A percentile compares a stretch with the other conserved stretches of the same genome.
These are phyloP conservation scores for Andrena cerasifolii DNA, from an alignment of 1,140 invertebrate species.

Conservation along the genomic window DNA sequence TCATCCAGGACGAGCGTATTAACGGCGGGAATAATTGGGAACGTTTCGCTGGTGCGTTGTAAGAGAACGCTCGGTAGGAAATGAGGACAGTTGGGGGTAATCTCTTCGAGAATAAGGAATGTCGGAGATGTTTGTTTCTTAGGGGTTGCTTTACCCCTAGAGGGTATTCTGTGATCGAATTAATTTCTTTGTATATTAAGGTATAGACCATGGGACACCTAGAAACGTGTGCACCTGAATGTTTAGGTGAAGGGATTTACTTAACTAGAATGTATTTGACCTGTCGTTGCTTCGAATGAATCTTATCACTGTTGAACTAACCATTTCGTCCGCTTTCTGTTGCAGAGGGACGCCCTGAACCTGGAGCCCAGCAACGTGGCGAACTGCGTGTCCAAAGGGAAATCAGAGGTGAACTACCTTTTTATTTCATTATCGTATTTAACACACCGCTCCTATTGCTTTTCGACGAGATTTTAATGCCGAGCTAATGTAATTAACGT, in stretches of 20 bases:
- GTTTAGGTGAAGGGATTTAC: too few relatives aligned
- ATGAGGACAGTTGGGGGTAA: too few relatives aligned
- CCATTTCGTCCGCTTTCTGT: conserved; percentile 72
- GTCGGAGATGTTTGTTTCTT: too few relatives aligned
- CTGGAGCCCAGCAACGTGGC: conserved; percentile 89
- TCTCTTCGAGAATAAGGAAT: too few relatives aligned
- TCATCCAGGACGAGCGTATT: neutral
- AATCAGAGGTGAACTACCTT: conserved; percentile 87
- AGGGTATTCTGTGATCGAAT: too few relatives aligned
- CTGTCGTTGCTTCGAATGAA: neutral
- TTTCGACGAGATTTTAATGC: conserved; percentile 48
- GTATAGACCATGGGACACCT: too few relatives aligned
- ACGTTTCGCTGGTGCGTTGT: too few relatives aligned
- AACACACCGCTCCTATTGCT: neutral
- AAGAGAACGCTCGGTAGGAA: neutral
- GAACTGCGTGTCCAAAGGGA: conserved; percentile 92
- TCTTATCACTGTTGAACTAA: neutral
- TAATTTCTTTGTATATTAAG: too few relatives aligned
- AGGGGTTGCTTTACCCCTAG: too few relatives aligned
- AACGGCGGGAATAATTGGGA: neutral
- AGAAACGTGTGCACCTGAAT: too few relatives aligned
- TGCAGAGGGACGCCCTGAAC: conserved; percentile 88
- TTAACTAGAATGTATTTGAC: too few relatives aligned
- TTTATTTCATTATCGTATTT: conserved; percentile 17
- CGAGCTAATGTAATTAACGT: conserved; percentile 9